A percentile compares a stretch with the other conserved stretches of the same genome.
These are phyloP conservation scores for Ephydatia muelleri DNA, from an alignment of 37 sponge, comb jelly and placozoan genomes.

Conservation along the genomic window DNA sequence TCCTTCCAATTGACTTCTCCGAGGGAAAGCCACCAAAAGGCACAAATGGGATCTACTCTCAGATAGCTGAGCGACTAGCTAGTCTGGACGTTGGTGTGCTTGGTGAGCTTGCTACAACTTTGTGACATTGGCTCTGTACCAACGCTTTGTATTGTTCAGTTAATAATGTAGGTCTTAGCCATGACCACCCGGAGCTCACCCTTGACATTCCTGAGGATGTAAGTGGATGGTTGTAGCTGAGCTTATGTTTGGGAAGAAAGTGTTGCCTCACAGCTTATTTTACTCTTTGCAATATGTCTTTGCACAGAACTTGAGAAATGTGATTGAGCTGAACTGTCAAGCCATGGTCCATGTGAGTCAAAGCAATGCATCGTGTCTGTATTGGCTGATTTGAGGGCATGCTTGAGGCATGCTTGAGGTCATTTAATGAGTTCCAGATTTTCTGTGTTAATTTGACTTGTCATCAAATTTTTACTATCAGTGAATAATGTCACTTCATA, in stretches of 20 bases:
- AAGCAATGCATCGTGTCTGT: too few relatives aligned
- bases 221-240: background rate
- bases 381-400: too few relatives aligned
- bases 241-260: too few relatives aligned
- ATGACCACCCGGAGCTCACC: slow-evolving; percentile 13
- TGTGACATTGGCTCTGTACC: background rate
- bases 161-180: slow-evolving; percentile 38
- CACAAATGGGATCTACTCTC: background rate
- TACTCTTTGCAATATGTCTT: too few relatives aligned
- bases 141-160: slow-evolving; percentile 3
- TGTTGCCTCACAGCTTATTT: too few relatives aligned
- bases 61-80: slow-evolving; percentile 10
- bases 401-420: too few relatives aligned
- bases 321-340: slow-evolving; percentile 59
- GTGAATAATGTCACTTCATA: too few relatives aligned
- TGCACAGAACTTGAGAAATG: slow-evolving; percentile 26
- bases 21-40: background rate
- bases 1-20: slow-evolving; percentile 19
- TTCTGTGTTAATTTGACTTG: too few relatives aligned
- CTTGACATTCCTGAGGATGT: slow-evolving; percentile 9
- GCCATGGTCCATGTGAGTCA: slow-evolving; percentile 32
- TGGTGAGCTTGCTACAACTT: background rate
- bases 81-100: slow-evolving; percentile 16
- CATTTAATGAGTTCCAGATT: too few relatives aligned
- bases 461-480: too few relatives aligned